phyloP scores from a whole-genome alignment of 2,113 vertebrate genomes.

The Excalfactoria chinensis region DNA sequence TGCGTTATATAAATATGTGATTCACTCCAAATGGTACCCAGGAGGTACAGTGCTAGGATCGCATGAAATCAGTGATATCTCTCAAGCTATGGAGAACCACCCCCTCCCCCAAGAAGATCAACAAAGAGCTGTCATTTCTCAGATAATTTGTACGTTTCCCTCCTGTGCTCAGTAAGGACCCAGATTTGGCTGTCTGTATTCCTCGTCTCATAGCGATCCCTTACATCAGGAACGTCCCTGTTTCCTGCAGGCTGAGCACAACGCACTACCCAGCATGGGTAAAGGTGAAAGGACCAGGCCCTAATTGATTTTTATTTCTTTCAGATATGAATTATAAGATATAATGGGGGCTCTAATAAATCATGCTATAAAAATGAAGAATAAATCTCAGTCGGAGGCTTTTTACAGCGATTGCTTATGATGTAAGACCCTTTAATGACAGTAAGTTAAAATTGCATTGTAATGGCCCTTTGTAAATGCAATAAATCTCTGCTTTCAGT shows the following conservation, averaged over 20 bases:
- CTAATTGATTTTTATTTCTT: conserved; percentile 37
- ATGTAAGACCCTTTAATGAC: conserved; percentile 66
- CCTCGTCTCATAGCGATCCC: conserved; percentile 45
- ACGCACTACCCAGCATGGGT: background rate
- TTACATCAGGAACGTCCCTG: conserved; percentile 5
- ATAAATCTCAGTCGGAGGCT: conserved; percentile 47
- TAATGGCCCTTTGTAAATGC: conserved; percentile 54
- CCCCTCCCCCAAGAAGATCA: conserved; percentile 40
- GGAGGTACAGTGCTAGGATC: conserved; percentile 4
- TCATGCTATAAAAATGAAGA: conserved; percentile 60
- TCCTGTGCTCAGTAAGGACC: conserved; percentile 18
- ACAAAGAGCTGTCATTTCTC: conserved; percentile 42
- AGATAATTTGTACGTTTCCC: conserved; percentile 47
- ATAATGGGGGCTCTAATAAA: conserved; percentile 39
- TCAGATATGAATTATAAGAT: conserved; percentile 47
- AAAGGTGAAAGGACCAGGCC: conserved; percentile 29
- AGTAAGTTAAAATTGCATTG: conserved; percentile 64
- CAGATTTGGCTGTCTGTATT: conserved; percentile 47
- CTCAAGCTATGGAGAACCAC: conserved; percentile 51
- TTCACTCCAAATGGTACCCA: conserved; percentile 63
- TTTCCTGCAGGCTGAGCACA: background rate
- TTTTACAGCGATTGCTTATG: conserved; percentile 57
- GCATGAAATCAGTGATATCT: conserved; percentile 37
- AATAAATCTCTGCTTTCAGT: conserved; percentile 46
- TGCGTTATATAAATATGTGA: conserved; percentile 65